phyloP scores from a whole-genome alignment of 2,113 vertebrate genomes.

The Neofelis nebulosa region DNA sequence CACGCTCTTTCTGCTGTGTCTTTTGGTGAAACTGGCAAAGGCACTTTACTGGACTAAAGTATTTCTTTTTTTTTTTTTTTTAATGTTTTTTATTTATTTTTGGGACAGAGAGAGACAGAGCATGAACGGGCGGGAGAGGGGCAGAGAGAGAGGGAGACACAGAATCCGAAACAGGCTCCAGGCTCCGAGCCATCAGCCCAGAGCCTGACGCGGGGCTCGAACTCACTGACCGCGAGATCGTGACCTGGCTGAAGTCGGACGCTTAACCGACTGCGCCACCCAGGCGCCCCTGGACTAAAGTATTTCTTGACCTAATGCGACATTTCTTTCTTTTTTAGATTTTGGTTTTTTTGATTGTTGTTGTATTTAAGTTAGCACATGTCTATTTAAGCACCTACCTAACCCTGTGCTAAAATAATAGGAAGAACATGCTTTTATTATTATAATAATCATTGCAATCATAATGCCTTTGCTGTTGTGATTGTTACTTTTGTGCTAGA shows the following conservation, averaged over 20 bases:
- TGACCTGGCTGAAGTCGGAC: too few relatives aligned
- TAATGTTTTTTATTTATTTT: too few relatives aligned
- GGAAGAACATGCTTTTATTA: not conserved
- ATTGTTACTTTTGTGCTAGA: not conserved
- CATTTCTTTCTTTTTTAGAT: not conserved
- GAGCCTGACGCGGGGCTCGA: too few relatives aligned
- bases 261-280: too few relatives aligned
- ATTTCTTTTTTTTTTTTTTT: too few relatives aligned
- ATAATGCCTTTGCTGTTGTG: not conserved
- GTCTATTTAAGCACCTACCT: not conserved
- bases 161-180: too few relatives aligned
- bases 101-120: too few relatives aligned
- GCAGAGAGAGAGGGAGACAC: too few relatives aligned
- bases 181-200: too few relatives aligned
- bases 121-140: too few relatives aligned
- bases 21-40: conserved; percentile 37
- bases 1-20: not conserved
- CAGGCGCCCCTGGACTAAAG: not conserved
- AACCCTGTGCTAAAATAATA: conserved; percentile 3
- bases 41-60: not conserved
- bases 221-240: too few relatives aligned
- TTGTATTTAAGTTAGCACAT: conserved; percentile 9
- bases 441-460: not conserved
- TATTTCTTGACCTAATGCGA: not conserved
- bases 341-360: not conserved